Percentiles rank a stretch among this genome's conserved stretches.
phyloP scores from a whole-genome alignment of 2,888 invertebrate genomes.

The Exephanes ischioxanthus region DNA sequence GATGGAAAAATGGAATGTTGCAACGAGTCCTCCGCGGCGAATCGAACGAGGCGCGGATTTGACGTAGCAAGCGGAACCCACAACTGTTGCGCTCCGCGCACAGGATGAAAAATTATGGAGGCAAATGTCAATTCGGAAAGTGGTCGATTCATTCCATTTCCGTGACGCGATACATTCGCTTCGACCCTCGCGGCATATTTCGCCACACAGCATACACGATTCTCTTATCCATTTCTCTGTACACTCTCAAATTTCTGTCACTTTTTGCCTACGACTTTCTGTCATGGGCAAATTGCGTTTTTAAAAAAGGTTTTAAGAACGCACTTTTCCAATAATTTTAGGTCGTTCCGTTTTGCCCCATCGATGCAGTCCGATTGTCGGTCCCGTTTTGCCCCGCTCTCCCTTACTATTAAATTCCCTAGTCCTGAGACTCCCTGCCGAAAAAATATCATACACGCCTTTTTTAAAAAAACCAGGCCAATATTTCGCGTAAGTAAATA shows the following conservation, averaged over 20 bases:
- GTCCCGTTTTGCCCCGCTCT: too few species aligned
- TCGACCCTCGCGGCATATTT: neutral
- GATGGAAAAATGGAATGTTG: constrained; percentile 4
- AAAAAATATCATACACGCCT: too few species aligned
- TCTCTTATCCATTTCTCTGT: constrained; percentile 1
- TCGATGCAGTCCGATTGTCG: too few species aligned
- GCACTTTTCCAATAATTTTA: neutral
- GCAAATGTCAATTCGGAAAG: constrained; percentile 42
- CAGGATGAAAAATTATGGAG: constrained; percentile 35
- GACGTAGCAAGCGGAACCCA: constrained; percentile 13
- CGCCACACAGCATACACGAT: neutral
- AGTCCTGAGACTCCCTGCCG: too few species aligned
- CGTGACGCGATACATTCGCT: constrained; percentile 3
- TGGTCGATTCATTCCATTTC: constrained; percentile 36
- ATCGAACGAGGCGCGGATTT: constrained; percentile 1
- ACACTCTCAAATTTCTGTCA: neutral
- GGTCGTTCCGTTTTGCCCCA: too few species aligned
- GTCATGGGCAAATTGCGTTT: too few species aligned
- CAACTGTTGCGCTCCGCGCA: constrained; percentile 38
- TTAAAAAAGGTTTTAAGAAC: too few species aligned
- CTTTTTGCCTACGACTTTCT: too few species aligned
- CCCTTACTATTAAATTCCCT: too few species aligned
- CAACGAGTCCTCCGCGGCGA: neutral
- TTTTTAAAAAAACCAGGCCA: too few species aligned
- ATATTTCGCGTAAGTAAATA: neutral